Base-by-base conservation (phyloP, 2,888 invertebrate species). In the Euspilapteryx auroguttella region DNA sequence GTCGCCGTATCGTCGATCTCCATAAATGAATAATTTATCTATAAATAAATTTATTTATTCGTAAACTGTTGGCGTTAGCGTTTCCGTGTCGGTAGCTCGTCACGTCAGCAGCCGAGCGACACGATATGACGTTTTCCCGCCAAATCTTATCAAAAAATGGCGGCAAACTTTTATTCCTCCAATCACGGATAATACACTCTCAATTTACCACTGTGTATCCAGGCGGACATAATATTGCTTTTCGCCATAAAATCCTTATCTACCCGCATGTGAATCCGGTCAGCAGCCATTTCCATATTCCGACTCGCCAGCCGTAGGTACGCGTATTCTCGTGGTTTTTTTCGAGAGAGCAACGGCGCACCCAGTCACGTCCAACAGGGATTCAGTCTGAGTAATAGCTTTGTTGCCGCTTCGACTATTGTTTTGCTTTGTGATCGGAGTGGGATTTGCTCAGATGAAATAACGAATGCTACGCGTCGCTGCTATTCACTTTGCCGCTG, bases 241-340 rank as follows among this genome's bases (percentile, higher is more conserved):
- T 52, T 50, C 39, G 47, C 59, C 49, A 58, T 63, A 64, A 65
- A 64, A 57, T 50, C 54, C 63, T 66, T 69, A 69, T 69, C 71
- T 57, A 40, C 53, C 62, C 56, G 61, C 59, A 63, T 57, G 55
- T 53, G 63, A 62, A 59, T 59, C 55, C 55, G 57, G 55, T 45
- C 43, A 45, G 41, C 44, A 41, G 41, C 54, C 56, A 59, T 66
- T 69, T 56, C 58, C 66, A 65, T 63, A 62, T 66, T 58, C 59
- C 59, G 58, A 63, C 62, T 62, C 58, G 47, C n/a, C n/a, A n/a
- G n/a, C n/a, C n/a, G n/a, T n/a, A 27, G 29, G 32, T 38, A 35
- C 36, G 32, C 12, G 11, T 12, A 25, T 14, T 24, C 13, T 12
- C 12, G 4, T 4, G 25, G 15, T 8, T 8, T 5, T 27, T 21